Evolutionary conservation across 2,113 vertebrate genomes (phyloP), one percentile per base, ranked within the genome.

Genomic region (Melanerpes formicivorus): DNA sequence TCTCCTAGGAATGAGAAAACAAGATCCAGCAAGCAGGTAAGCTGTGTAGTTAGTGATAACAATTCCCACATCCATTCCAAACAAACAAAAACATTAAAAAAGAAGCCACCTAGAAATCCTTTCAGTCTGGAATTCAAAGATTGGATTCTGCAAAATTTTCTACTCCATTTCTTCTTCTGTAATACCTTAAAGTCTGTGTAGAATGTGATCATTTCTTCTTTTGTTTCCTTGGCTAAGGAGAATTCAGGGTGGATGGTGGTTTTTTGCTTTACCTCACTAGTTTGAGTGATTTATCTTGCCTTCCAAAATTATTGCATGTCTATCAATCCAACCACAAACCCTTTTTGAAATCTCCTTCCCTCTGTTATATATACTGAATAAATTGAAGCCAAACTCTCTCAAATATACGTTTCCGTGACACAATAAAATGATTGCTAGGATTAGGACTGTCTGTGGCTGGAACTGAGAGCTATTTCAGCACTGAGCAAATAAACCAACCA

Each of bases 1-100:
- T 92, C 69, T 95, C 34, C 26, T 96, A 95, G 94, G 89, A 85
- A 56, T 58, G 29, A 52, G 65, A 92, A 80, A 65, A 64, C 64
- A 67, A 60, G 64, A 42, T 64, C 56, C 48, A 92, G 26, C 30
- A 67, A 74, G 54, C 82, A 93, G 94, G 91, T 95, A 93, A 89
- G 94, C 37, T 89, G 18, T 2, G 0, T 62, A 59, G 30, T 63
- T 80, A 69, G 17, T 65, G 87, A 52, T 13, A 89, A 42, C 42
- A 80, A 84, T 84, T 89, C 69, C 78, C 37, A 67, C 30, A 87
- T 66, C 25, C 22, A 18, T 77, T 89, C 40, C 40, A 40, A 40
- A 40, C 40, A 40, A 40, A 40, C 37, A 37, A 37, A 37, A 37
- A 11, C 65, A 67, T 77, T 63, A 58, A 3, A n/a, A 74, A 70